Percentiles rank a stretch among this genome's conserved stretches.
Conservation (phyloP, 2,113 vertebrate genomes). For the Piaya cayana region DNA sequence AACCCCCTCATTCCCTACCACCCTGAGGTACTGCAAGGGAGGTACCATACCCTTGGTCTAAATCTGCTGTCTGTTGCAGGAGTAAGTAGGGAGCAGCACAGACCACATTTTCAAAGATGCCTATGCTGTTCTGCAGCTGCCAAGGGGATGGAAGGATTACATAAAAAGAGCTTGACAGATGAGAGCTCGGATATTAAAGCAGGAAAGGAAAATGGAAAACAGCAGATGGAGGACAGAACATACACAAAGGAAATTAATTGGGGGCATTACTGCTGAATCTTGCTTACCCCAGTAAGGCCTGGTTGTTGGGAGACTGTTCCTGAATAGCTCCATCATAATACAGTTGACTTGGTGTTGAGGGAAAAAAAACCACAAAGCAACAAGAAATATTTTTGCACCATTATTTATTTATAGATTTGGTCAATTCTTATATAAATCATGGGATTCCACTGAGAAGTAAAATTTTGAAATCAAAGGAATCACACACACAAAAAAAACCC, state of each 20-base stretch:
- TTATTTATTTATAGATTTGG: conserved; percentile 10
- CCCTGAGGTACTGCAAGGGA: background rate
- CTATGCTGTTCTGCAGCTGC: background rate
- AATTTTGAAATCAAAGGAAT: background rate
- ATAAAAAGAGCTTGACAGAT: background rate
- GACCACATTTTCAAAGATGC: background rate
- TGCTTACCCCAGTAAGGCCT: background rate
- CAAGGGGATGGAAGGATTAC: background rate
- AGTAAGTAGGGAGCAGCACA: background rate
- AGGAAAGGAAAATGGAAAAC: background rate
- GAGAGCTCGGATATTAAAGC: background rate
- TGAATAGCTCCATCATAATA: background rate
- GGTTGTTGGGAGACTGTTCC: background rate
- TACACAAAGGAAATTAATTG: background rate
- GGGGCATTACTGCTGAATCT: background rate
- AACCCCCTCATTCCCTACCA: background rate
- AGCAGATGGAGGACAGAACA: background rate
- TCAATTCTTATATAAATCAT: background rate
- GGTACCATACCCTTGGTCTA: fast-evolving
- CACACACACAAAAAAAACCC: background rate
- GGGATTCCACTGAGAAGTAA: background rate
- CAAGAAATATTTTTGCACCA: background rate
- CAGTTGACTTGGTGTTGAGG: background rate
- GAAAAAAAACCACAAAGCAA: background rate
- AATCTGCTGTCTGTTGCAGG: background rate